These are phyloP conservation scores for Notolabrus celidotus DNA, from an alignment of 2,797 vertebrate species.

Conservation along the genomic window DNA sequence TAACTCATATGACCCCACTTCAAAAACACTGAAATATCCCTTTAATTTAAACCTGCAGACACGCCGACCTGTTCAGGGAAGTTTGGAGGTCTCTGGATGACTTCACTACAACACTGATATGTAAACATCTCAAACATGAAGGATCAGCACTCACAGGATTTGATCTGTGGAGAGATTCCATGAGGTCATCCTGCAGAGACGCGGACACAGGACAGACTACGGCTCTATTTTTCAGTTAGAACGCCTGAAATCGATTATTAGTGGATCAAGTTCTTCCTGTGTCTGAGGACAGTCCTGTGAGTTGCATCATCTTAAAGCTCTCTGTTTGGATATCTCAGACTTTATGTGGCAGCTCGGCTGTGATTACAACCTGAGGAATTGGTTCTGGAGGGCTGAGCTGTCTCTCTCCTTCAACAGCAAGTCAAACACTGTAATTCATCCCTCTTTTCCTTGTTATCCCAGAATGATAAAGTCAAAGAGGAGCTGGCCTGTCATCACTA, in stretches of 20 bases:
- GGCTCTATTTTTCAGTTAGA: not conserved
- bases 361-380: constrained; percentile 44
- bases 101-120: too few species aligned
- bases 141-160: too few species aligned
- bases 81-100: too few species aligned
- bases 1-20: too few species aligned
- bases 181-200: not conserved
- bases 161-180: too few species aligned
- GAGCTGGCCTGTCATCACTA: constrained; percentile 19
- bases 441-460: constrained; percentile 57
- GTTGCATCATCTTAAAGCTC: constrained; percentile 51
- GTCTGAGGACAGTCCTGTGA: constrained; percentile 16
- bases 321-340: constrained; percentile 12
- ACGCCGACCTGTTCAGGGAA: too few species aligned
- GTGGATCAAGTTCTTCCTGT: constrained; percentile 7
- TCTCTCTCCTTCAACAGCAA: constrained; percentile 21
- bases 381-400: constrained; percentile 39
- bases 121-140: too few species aligned
- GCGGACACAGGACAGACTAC: not conserved
- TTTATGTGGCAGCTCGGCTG: constrained; percentile 32
- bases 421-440: constrained; percentile 55
- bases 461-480: constrained; percentile 48
- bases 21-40: too few species aligned
- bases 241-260: constrained; percentile 10
- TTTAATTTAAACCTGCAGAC: too few species aligned